Evolutionary conservation across 1,140 invertebrate species (phyloP).

Genomic region (Brachionus angularis): DNA sequence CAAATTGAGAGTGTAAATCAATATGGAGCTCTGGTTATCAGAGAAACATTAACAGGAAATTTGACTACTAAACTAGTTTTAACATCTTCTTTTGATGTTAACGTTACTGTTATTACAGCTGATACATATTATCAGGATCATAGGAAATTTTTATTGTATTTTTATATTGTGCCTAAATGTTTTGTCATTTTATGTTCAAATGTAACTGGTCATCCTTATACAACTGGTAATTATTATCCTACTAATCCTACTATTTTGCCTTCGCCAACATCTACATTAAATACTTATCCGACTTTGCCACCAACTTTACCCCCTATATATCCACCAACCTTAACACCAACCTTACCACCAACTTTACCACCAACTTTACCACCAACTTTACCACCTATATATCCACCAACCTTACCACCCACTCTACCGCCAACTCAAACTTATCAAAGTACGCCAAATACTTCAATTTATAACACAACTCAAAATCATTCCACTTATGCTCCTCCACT

Average conservation of each 20-base stretch:
- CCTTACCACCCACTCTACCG: background rate
- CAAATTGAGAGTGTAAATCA: conserved; percentile 29
- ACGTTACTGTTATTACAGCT: conserved; percentile 3
- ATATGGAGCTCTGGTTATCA: conserved; percentile 32
- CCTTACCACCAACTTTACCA: background rate
- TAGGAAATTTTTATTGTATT: conserved; percentile 23
- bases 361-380: background rate
- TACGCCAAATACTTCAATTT: background rate
- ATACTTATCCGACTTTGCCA: background rate
- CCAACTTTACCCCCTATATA: too few relatives aligned
- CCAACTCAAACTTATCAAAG: background rate
- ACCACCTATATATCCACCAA: too few relatives aligned
- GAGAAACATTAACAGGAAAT: conserved; percentile 38
- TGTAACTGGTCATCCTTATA: conserved; percentile 16
- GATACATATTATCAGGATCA: conserved; percentile 36
- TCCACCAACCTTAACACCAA: background rate
- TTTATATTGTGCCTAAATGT: conserved; percentile 39
- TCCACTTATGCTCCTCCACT: conserved; percentile 31
- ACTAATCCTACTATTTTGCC: too few relatives aligned
- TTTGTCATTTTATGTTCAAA: conserved; percentile 18
- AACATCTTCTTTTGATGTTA: conserved; percentile 26
- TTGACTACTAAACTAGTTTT: conserved; percentile 31
- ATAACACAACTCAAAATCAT: background rate
- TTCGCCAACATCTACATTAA: too few relatives aligned
- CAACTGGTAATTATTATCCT: too few relatives aligned